A percentile compares a stretch with the other conserved stretches of the same genome.
These are phyloP conservation scores for Halocaridina rubra DNA, from an alignment of 2,888 invertebrate species.

Conservation along the genomic window DNA sequence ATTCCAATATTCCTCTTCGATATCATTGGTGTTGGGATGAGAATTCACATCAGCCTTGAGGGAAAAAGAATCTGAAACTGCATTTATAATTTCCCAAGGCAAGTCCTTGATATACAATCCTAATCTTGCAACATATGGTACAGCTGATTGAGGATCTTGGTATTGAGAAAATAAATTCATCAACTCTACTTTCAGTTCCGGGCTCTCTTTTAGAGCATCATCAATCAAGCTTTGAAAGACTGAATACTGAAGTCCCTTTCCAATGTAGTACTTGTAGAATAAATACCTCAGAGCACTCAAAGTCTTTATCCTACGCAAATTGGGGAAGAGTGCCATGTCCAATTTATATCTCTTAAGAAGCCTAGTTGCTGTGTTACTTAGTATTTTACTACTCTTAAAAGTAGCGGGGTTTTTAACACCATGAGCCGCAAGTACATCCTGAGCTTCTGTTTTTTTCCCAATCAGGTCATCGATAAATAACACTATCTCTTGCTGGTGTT, in stretches of 20 bases:
- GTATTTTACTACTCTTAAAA: slow-evolving; percentile 27
- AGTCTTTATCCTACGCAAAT: slow-evolving; percentile 19
- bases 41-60: background rate
- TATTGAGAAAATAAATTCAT: slow-evolving; percentile 45
- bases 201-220: slow-evolving; percentile 31
- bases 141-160: slow-evolving; percentile 16
- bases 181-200: slow-evolving; percentile 11
- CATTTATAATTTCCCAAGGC: slow-evolving; percentile 20
- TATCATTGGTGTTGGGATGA: background rate
- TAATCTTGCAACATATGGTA: slow-evolving; percentile 17
- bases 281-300: slow-evolving; percentile 40
- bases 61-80: background rate
- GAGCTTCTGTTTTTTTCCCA: slow-evolving; percentile 6
- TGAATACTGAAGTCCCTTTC: slow-evolving; percentile 29
- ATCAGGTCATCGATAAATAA: slow-evolving; percentile 35
- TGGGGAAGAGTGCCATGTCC: slow-evolving; percentile 28
- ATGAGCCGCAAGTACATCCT: background rate
- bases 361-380: slow-evolving; percentile 26
- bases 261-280: slow-evolving; percentile 42
- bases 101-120: background rate
- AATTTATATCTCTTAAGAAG: slow-evolving; percentile 45
- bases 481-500: slow-evolving; percentile 48
- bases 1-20: background rate
- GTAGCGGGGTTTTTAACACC: slow-evolving; percentile 28
- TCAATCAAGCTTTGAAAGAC: slow-evolving; percentile 31